phyloP scores from a whole-genome alignment of 2,113 vertebrate species.

The Variabilichromis moorii region DNA sequence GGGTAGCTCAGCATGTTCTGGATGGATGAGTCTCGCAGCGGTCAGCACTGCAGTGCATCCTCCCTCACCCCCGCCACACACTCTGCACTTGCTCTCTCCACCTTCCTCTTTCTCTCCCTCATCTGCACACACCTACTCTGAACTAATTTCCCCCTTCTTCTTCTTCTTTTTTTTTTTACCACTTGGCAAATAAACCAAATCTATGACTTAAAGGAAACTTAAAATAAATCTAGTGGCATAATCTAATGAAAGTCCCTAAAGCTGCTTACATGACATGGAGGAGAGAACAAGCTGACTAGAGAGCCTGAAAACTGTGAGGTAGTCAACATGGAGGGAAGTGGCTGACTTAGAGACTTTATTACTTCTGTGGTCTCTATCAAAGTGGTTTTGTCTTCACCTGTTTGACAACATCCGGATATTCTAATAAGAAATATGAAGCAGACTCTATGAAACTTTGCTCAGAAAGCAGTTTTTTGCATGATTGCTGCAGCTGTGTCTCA shows the following conservation, averaged over 20 bases:
- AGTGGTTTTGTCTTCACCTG: neutral
- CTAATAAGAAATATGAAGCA: neutral
- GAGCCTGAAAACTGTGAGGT: neutral
- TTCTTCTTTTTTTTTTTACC: neutral
- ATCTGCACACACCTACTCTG: neutral
- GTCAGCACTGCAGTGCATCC: slow-evolving; percentile 49
- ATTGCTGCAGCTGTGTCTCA: neutral
- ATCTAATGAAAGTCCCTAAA: neutral
- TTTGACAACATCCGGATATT: neutral
- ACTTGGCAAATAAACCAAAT: neutral
- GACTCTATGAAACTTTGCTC: neutral
- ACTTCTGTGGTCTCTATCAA: neutral
- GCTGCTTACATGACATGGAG: neutral
- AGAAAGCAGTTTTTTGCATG: neutral
- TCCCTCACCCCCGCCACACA: neutral
- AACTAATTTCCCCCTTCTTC: neutral
- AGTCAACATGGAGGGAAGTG: neutral
- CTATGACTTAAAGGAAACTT: neutral
- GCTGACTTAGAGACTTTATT: neutral
- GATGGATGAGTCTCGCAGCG: slow-evolving; percentile 41
- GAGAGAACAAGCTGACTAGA: neutral
- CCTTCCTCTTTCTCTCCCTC: neutral
- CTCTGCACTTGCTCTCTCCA: neutral
- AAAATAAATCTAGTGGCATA: neutral
- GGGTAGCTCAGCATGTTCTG: slow-evolving; percentile 41